phyloP scores from a whole-genome alignment of 2,797 vertebrate species.

The Cichlasoma orientale region DNA sequence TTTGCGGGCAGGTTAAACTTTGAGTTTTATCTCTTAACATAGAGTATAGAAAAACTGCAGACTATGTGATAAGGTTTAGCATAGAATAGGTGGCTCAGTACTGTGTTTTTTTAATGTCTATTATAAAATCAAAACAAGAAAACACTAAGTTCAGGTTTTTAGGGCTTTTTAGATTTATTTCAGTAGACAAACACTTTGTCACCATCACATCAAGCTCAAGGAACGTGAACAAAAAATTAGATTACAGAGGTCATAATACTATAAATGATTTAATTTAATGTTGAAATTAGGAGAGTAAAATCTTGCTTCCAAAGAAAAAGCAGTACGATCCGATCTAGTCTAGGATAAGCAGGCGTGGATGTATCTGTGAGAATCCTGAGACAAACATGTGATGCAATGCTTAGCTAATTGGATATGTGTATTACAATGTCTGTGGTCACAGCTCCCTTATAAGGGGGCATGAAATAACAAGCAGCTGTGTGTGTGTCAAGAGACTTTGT shows the following conservation, averaged over 20 bases:
- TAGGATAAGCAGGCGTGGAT: conserved; percentile 3
- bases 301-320: background rate
- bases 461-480: conserved; percentile 85
- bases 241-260: background rate
- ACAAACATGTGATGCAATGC: conserved; percentile 63
- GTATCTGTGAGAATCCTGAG: conserved; percentile 66
- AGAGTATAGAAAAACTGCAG: background rate
- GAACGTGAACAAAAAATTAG: background rate
- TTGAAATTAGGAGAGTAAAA: background rate
- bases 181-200: too few species aligned
- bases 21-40: background rate
- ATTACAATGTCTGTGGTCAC: conserved; percentile 81
- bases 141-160: background rate
- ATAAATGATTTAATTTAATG: background rate
- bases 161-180: background rate
- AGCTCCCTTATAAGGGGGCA: conserved; percentile 79
- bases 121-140: too few species aligned
- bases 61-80: background rate
- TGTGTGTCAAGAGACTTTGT: conserved; percentile 58
- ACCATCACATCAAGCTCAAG: too few species aligned
- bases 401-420: conserved; percentile 83
- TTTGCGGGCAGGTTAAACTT: background rate
- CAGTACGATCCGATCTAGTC: background rate
- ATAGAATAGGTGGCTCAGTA: too few species aligned
- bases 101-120: too few species aligned